Percentiles rank a stretch among this genome's conserved stretches.
Evolutionary conservation across 2,113 vertebrate genomes (phyloP).

Genomic region (Stigmatopora nigra): DNA sequence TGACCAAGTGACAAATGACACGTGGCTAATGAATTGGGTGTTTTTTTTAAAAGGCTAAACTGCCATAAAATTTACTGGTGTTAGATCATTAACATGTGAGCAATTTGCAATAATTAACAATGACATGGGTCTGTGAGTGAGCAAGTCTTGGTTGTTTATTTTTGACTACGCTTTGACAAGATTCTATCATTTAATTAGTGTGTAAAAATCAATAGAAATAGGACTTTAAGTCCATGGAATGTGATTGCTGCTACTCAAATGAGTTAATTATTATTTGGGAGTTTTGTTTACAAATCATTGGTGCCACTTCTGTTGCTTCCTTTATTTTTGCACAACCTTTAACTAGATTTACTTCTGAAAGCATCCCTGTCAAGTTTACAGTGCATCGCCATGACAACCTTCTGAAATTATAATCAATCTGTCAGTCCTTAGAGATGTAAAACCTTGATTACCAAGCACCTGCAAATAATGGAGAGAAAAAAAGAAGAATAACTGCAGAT

Average conservation of each 20-base stretch:
- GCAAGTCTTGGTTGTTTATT: background rate
- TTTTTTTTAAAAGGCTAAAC: too few relatives aligned
- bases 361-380: background rate
- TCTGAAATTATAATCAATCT: background rate
- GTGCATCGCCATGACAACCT: background rate
- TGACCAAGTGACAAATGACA: too few relatives aligned
- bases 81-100: too few relatives aligned
- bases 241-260: constrained; percentile 16
- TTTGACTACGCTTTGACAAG: too few relatives aligned
- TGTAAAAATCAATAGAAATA: too few relatives aligned
- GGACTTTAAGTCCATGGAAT: constrained; percentile 4
- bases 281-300: background rate
- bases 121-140: too few relatives aligned
- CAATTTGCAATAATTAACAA: too few relatives aligned
- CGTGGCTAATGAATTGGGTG: too few relatives aligned
- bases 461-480: background rate
- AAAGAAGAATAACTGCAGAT: constrained; percentile 6
- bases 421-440: background rate
- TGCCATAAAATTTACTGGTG: too few relatives aligned
- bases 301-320: background rate
- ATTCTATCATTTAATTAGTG: too few relatives aligned
- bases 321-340: background rate
- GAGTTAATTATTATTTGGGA: background rate
- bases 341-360: background rate
- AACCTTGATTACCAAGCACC: background rate